Evolutionary conservation across 2,888 invertebrate genomes (phyloP).

Genomic region (Drosophila meridiana): DNA sequence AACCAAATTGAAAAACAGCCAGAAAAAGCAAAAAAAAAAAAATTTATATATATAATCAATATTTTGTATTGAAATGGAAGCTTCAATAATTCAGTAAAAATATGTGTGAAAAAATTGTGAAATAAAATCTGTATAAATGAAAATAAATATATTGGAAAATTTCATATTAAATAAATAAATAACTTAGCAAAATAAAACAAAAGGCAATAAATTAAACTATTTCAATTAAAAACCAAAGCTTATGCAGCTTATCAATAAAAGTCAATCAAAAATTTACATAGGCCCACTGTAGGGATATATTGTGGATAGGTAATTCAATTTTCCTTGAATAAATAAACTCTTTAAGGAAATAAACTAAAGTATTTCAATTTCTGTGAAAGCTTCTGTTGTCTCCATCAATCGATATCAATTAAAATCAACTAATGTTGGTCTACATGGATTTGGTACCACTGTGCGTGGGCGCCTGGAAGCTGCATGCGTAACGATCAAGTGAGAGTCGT

Average conservation of each 20-base stretch:
- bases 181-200: no score
- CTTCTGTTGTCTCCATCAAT: background rate
- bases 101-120: background rate
- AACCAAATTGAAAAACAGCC: background rate
- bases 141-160: background rate
- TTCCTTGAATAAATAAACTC: background rate
- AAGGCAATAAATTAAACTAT: background rate
- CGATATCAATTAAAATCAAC: conserved; percentile 28
- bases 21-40: background rate
- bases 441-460: conserved; percentile 36
- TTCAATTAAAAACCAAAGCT: background rate
- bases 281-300: background rate
- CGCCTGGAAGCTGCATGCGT: conserved; percentile 3
- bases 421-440: conserved; percentile 19
- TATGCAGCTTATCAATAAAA: background rate
- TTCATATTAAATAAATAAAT: conserved; percentile 4
- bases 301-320: background rate
- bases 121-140: background rate
- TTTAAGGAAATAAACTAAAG: background rate
- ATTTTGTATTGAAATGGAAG: background rate
- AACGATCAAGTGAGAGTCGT: conserved; percentile 33
- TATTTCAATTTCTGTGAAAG: background rate
- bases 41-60: background rate
- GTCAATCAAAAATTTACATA: background rate
- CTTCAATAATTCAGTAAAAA: background rate